Conservation (phyloP, 2,113 vertebrate genomes). For the Larimichthys polyactis region DNA sequence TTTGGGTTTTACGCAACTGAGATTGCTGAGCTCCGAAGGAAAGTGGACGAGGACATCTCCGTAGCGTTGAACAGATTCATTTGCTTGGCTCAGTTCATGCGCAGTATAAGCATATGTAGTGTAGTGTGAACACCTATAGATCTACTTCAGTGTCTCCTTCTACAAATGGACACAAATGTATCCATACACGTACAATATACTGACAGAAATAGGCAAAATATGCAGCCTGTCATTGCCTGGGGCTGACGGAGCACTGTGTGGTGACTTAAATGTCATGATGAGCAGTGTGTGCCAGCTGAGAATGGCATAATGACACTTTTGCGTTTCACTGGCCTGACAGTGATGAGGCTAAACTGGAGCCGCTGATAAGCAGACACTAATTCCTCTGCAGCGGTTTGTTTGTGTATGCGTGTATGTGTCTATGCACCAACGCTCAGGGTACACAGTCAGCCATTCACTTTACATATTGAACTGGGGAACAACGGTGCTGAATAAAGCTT, state of each 20-base stretch:
- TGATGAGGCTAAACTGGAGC: constrained; percentile 50
- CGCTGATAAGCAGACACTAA: constrained; percentile 45
- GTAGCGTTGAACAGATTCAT: background rate
- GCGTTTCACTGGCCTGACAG: constrained; percentile 57
- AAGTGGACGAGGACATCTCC: background rate
- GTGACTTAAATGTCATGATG: constrained; percentile 67
- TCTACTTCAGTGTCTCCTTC: background rate
- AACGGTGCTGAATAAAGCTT: constrained; percentile 3
- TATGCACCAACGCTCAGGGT: background rate
- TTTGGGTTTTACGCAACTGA: background rate
- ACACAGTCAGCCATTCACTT: constrained; percentile 10
- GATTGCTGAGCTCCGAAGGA: background rate
- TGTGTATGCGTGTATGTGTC: constrained; percentile 1
- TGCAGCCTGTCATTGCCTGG: constrained; percentile 34
- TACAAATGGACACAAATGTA: constrained; percentile 4
- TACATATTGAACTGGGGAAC: background rate
- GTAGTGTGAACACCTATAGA: background rate
- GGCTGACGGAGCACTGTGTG: constrained; percentile 23
- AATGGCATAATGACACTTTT: constrained; percentile 55
- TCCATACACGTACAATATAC: background rate
- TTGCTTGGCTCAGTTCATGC: background rate
- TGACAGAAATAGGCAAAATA: constrained; percentile 29
- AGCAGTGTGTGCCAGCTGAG: constrained; percentile 40
- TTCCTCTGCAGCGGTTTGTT: constrained; percentile 20
- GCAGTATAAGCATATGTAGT: background rate